Evolutionary conservation across 2,888 invertebrate species (phyloP).

Genomic region (Lomographa bimaculata): DNA sequence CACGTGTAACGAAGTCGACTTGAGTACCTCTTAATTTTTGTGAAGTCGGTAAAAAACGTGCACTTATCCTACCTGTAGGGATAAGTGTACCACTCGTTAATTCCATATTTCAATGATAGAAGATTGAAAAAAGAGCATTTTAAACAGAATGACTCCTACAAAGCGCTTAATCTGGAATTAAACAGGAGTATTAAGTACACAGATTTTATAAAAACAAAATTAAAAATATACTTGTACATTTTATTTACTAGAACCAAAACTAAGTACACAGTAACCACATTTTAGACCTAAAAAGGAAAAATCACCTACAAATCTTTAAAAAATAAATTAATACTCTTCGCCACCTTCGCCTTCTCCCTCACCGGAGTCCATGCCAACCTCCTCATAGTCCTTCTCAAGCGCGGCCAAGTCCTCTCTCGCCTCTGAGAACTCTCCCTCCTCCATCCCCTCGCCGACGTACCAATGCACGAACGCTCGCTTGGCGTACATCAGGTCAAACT

Average conservation of each 20-base stretch:
- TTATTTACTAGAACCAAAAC: conserved; percentile 38
- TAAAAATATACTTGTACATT: conserved; percentile 44
- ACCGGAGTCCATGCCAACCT: conserved; percentile 93
- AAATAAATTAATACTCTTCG: conserved; percentile 84
- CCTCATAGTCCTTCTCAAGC: no score
- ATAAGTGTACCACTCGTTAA: no score
- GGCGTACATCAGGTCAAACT: conserved; percentile 98
- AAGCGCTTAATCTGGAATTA: no score
- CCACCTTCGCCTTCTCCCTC: conserved; percentile 92
- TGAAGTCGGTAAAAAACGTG: no score
- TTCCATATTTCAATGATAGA: no score
- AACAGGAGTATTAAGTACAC: no score
- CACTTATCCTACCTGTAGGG: no score
- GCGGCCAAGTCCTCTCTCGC: conserved; percentile 86
- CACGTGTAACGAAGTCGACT: no score
- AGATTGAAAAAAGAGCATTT: no score
- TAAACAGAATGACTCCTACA: no score
- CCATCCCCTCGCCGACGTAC: conserved; percentile 94
- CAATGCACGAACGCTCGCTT: conserved; percentile 98
- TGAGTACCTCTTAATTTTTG: no score
- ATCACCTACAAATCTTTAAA: conserved; percentile 46
- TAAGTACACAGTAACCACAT: conserved; percentile 34
- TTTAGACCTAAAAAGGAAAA: conserved; percentile 46
- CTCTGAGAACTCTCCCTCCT: conserved; percentile 94
- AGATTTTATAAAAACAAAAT: conserved; percentile 36